Base-by-base conservation (phyloP, 2,888 invertebrate species). In the Hirtodrosophila alboralis region DNA sequence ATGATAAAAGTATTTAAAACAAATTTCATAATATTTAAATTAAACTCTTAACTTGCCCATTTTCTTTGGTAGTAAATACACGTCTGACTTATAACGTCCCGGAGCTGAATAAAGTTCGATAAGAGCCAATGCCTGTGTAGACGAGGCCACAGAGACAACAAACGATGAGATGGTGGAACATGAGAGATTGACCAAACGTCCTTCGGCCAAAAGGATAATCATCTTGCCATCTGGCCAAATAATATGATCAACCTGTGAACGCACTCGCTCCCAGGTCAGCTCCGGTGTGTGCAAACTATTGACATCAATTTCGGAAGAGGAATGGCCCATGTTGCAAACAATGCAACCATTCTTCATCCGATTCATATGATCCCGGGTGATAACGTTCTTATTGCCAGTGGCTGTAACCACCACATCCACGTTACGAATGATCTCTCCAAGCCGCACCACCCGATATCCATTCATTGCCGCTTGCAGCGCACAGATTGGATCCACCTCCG, bases 401-500 rank as follows among this genome's bases (percentile, higher is more conserved):
- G 98, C 98, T 3, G 98, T 98, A 74, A 98, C 95, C 31, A 98
- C 95, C 86, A 98, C 96, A 91, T 98, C 98, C 45, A 97, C 96
- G 89, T 94, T 95, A 34, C 97, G 93, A 66, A 95, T 94, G 12
- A 98, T 96, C 92, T 98, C 98, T 85, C 95, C 96, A 57, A 98
- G 91, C 90, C 97, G 97, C 61, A 98, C 96, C 30, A 98, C 97
- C 76, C 96, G 93, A 90, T 95, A 97, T 0, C 98, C 98, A 87
- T 98, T 98, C 98, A 98, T 98, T 23, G 89, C 95, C 14, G 98
- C 98, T 91, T 98, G 98, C 10, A 98, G 91, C 4, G 98, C 98
- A 91, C 98, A 98, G 87, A 98, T 98, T 0, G 98, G 98, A 91
- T 98, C 98, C 75, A 98, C 97, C 92, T 98, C 98, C 10, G 98